These are phyloP conservation scores for Cossypha niveicapilla DNA, from an alignment of 2,797 vertebrate species.

Conservation along the genomic window DNA sequence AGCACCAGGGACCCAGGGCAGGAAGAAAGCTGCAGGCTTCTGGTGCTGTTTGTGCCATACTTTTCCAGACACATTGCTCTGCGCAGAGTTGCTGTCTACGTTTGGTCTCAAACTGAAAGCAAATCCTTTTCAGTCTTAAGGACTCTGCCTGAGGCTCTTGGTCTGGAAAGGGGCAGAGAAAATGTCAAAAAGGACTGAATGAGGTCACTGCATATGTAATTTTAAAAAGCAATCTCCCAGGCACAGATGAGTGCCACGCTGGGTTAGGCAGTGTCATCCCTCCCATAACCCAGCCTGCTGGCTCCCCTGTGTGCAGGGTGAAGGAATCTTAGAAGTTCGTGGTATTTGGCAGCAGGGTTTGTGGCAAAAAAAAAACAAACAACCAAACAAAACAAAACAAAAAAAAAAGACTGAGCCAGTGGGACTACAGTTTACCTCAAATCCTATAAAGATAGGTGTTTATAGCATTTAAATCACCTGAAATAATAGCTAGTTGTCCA, in stretches of 20 bases:
- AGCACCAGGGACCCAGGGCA: neutral
- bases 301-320: neutral
- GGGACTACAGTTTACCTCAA: neutral
- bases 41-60: neutral
- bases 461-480: neutral
- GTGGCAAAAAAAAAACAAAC: neutral
- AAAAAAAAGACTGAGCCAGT: neutral
- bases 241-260: neutral
- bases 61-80: neutral
- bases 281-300: fast-evolving
- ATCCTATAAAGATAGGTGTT: neutral
- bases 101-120: neutral
- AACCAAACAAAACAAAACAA: too few relatives aligned
- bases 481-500: neutral
- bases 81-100: fast-evolving
- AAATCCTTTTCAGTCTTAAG: neutral
- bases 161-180: neutral
- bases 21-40: neutral
- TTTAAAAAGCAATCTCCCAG: neutral
- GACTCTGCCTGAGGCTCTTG: neutral
- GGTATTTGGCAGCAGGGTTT: neutral
- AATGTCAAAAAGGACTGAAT: neutral
- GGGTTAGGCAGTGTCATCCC: neutral
- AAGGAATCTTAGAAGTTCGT: neutral
- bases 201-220: neutral